Base-by-base conservation (phyloP, 2,888 invertebrate genomes). In the Torymus tubicola region DNA sequence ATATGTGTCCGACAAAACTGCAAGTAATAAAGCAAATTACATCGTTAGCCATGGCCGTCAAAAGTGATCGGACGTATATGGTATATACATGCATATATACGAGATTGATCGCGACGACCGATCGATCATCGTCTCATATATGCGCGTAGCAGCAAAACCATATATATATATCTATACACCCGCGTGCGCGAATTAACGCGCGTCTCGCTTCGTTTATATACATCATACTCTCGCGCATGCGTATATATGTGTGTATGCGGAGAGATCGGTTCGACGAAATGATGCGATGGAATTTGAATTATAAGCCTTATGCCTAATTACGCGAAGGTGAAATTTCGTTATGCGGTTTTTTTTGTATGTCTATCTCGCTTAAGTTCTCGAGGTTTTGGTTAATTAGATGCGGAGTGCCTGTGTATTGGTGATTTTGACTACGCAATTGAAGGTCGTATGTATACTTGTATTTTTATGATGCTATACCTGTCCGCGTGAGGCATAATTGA, bases 11-110 rank as follows among this genome's bases (percentile, higher is more conserved):
- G n/a, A 18, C 18, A 61, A 74, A 65, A 69, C 69, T 68, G 76
- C 76, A 68, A 69, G 76, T 63, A 77, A 77, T 77, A 77, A 77
- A 77, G 57, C 63, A 70, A 69, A 77, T 77, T 69, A 68, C 64
- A 55, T 67, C 67, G 60, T 68, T 77, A 69, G 53, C 68, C 76
- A 13, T 42, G 67, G 61, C 60, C 65, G 57, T 65, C 64, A 58
- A 75, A 75, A 67, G 55, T 21, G n/a, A n/a, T 53, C 68, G 21
- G 12, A 42, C 24, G 21, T 21, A 21, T 21, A 21, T 21, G 5
- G 50, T 64, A 8, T 42, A 42, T 5, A 1, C 10, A 8, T 42
- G 8, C 42, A 42, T 5, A 1, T 8, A 8, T 42, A 42, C 42
- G 42, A 42, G 76, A 77, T 77, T 70, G 69, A 77, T 77, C 57